Evolutionary conservation across 2,888 invertebrate species (phyloP).

Genomic region (Tromatobia lineatoria): DNA sequence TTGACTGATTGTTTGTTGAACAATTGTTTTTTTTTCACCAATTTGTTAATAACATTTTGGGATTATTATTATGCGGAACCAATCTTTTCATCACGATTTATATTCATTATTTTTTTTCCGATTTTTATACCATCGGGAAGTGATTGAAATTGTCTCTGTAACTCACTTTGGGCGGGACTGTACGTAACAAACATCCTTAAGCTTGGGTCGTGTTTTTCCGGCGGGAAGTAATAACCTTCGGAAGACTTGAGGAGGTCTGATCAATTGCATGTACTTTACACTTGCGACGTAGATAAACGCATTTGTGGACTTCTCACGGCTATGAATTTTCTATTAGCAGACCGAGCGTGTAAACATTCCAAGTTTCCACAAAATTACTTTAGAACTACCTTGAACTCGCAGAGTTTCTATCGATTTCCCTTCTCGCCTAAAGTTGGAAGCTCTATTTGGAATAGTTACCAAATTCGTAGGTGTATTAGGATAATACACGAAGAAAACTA

Average conservation of each 20-base stretch:
- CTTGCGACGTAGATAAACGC: constrained; percentile 15
- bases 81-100: no score
- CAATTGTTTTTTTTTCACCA: no score
- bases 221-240: constrained; percentile 34
- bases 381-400: neutral
- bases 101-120: no score
- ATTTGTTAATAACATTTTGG: no score
- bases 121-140: no score
- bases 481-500: no score
- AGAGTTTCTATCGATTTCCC: neutral
- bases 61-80: no score
- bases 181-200: no score
- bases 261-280: constrained; percentile 46
- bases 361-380: constrained; percentile 1
- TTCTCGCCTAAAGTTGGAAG: neutral
- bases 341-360: neutral
- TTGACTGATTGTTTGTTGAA: no score
- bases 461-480: neutral
- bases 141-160: no score
- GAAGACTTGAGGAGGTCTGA: constrained; percentile 40
- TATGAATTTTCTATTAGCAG: constrained; percentile 42
- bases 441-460: neutral
- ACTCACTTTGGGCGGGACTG: no score
- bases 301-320: constrained; percentile 39
- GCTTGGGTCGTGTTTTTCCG: constrained; percentile 33